A percentile compares a stretch with the other conserved stretches of the same genome.
These are phyloP conservation scores for Erythrocebus patas DNA, from an alignment of 2,113 vertebrate genomes.

Conservation along the genomic window DNA sequence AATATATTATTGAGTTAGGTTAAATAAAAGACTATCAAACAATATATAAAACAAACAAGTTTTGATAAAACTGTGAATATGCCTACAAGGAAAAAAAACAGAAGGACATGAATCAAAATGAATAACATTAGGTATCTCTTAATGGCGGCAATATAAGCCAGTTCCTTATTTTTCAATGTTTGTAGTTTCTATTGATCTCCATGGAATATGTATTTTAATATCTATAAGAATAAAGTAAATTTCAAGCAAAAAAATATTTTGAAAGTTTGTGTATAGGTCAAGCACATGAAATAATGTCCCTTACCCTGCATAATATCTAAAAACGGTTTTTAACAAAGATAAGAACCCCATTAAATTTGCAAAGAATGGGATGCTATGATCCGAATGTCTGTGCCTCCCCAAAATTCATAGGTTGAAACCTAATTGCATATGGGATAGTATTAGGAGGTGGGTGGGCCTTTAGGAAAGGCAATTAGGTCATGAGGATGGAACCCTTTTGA, in stretches of 20 bases:
- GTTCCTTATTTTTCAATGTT: not conserved
- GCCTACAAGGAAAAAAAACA: not conserved
- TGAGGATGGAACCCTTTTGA: not conserved
- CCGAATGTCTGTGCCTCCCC: not conserved
- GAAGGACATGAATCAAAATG: not conserved
- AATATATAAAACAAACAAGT: not conserved
- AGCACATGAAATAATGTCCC: not conserved
- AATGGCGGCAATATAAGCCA: not conserved
- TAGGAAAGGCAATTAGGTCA: too few species aligned
- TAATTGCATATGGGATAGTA: not conserved
- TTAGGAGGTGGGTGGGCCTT: not conserved
- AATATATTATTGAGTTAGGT: not conserved
- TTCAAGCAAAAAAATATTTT: not conserved
- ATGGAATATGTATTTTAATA: not conserved
- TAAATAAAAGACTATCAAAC: not conserved
- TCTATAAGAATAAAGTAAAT: not conserved
- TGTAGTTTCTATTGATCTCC: not conserved
- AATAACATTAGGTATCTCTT: not conserved
- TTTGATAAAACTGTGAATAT: not conserved
- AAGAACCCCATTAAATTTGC: not conserved
- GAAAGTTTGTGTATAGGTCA: not conserved
- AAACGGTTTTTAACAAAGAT: not conserved
- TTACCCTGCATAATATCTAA: not conserved
- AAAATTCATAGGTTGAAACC: not conserved
- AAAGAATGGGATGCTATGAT: not conserved